Conservation (phyloP, 2,888 invertebrate species). For the Ichneumoninae sp. region DNA sequence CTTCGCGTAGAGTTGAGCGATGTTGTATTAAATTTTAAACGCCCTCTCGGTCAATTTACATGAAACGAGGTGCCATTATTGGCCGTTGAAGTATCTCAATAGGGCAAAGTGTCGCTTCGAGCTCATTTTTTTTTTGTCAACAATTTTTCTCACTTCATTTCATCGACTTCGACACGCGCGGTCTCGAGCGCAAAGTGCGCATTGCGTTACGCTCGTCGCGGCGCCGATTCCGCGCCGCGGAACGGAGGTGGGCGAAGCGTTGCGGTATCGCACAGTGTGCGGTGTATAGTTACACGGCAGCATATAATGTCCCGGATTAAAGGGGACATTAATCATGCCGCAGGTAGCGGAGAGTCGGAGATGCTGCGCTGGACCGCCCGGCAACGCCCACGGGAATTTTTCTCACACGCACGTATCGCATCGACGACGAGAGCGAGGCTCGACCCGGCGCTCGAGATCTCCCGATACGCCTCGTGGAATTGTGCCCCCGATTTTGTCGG, state of each 20-base stretch:
- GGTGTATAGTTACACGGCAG: conserved; percentile 15
- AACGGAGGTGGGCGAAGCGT: conserved; percentile 20
- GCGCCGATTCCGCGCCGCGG: conserved; percentile 7
- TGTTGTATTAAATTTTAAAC: too few species aligned
- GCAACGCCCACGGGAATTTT: conserved; percentile 65
- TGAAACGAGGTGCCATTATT: too few species aligned
- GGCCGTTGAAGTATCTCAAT: background rate
- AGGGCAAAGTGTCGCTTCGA: background rate
- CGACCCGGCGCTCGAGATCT: conserved; percentile 51
- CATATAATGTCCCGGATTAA: conserved; percentile 63
- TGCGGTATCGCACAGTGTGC: background rate
- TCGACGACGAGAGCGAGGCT: conserved; percentile 33
- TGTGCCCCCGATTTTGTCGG: conserved; percentile 26
- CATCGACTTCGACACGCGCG: background rate
- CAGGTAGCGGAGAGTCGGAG: conserved; percentile 73
- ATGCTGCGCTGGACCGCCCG: conserved; percentile 64
- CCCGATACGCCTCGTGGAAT: conserved; percentile 56
- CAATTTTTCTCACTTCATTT: background rate
- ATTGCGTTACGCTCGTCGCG: background rate
- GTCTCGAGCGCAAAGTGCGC: conserved; percentile 11
- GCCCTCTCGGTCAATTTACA: too few species aligned
- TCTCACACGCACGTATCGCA: conserved; percentile 55
- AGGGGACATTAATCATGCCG: conserved; percentile 79
- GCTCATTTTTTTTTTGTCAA: background rate
- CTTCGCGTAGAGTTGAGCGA: too few species aligned